Evolutionary conservation across 2,888 invertebrate species (phyloP), one percentile per base, ranked within the genome.

Genomic region (Drosophila yooni): DNA sequence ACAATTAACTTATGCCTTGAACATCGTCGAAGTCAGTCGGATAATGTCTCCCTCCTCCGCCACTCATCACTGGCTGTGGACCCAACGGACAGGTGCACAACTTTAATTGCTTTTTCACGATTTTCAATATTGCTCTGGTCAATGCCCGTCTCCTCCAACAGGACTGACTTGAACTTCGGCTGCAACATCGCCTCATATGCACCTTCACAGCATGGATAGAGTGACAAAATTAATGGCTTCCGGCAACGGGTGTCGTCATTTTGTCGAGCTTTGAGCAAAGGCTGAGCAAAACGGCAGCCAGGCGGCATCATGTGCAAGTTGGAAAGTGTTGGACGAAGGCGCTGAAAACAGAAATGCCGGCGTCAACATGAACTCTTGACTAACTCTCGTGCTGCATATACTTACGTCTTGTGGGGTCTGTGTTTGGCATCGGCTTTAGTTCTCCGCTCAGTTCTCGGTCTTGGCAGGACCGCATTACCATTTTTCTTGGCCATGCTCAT

Each of bases 161-260:
- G 6, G 18, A 31, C n/a, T 52, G 40, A 65, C 68, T 65, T 74
- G 31, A 56, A 31, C 29, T n/a, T 40, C 46, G 43, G 34, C 31
- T 18, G 43, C 65, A 25, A 50, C 52, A 60, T 63, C 58, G 56
- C 25, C 66, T 71, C 81, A 78, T 83, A 74, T 83, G 82, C 79
- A 70, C 67, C 76, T 68, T 67, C 67, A 71, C 76, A 76, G 75
- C 79, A 65, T 73, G 73, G 36, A 54, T 69, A 76, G 80, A 83
- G 89, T 90, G 90, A 84, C 90, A 90, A 89, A 89, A 90, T 88
- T 90, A 88, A 88, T 88, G 90, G 90, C 78, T 89, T 90, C 90
- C 89, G 88, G 87, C 76, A 75, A 72, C 66, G 77, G 63, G 70
- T 74, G 83, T 82, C 88, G 83, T 77, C 85, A 81, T 79, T 86